These are phyloP conservation scores for Cynodonichthys magdalenae DNA, from an alignment of 2,797 vertebrate species.

Conservation along the genomic window DNA sequence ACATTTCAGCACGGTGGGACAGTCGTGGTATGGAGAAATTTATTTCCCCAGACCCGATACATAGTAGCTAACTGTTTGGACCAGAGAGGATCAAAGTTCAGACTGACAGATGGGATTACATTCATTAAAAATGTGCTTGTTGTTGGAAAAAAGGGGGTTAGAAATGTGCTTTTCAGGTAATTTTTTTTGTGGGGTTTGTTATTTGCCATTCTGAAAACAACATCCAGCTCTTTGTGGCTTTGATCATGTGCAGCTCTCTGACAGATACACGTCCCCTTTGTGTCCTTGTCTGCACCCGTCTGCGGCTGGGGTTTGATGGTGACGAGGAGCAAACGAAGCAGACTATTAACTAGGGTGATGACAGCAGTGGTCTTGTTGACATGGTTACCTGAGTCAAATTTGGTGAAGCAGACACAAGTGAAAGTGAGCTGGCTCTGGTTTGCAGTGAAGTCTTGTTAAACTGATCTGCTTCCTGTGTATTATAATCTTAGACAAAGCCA, in stretches of 20 bases:
- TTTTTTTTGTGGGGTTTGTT: slow-evolving; percentile 1
- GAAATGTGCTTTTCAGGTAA: slow-evolving; percentile 19
- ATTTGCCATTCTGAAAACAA: background rate
- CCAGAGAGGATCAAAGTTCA: slow-evolving; percentile 43
- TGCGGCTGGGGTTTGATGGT: slow-evolving; percentile 11
- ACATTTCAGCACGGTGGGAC: slow-evolving; percentile 10
- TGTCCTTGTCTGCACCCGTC: slow-evolving; percentile 16
- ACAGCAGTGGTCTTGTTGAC: slow-evolving; percentile 32
- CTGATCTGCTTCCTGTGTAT: slow-evolving; percentile 2
- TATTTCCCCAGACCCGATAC: slow-evolving; percentile 37
- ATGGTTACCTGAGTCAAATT: slow-evolving; percentile 40
- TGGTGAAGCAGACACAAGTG: slow-evolving; percentile 19
- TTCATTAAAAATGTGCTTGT: slow-evolving; percentile 44
- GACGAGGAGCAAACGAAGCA: slow-evolving; percentile 18
- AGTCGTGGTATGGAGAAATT: slow-evolving; percentile 31
- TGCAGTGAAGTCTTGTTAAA: slow-evolving; percentile 23
- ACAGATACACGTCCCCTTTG: slow-evolving; percentile 13
- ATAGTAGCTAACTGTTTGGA: slow-evolving; percentile 34
- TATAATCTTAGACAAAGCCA: too few species aligned
- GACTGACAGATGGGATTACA: slow-evolving; percentile 38
- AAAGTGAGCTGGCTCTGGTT: slow-evolving; percentile 11
- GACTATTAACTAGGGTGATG: slow-evolving; percentile 8
- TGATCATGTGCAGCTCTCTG: background rate
- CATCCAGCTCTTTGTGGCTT: background rate
- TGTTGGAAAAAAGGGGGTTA: background rate